Evolutionary conservation across 64 coral and sea anemone species (phyloP).

Genomic region (Pachyseris speciosa): DNA sequence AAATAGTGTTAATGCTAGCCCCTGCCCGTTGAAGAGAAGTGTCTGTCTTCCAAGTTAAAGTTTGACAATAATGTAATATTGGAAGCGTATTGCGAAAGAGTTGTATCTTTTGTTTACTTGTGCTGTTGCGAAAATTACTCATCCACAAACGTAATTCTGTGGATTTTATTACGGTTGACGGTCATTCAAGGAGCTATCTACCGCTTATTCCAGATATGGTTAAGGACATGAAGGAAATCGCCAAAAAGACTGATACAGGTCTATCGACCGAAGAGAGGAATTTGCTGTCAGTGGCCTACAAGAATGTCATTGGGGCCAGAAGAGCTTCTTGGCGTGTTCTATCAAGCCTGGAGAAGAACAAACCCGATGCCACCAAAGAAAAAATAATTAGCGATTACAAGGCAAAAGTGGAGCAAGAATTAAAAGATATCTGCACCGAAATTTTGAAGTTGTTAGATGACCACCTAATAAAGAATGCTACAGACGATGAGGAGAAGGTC

Average conservation of each 20-base stretch:
- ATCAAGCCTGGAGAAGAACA: conserved; percentile 78
- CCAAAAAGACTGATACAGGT: conserved; percentile 39
- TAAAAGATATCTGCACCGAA: conserved; percentile 75
- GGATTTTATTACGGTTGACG: neutral
- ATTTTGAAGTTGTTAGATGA: conserved; percentile 67
- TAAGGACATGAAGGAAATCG: conserved; percentile 85
- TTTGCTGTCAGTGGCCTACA: conserved; percentile 96
- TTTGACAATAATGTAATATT: neutral
- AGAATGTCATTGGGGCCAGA: conserved; percentile 95
- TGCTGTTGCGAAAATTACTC: too few species aligned
- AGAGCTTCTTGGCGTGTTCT: conserved; percentile 95
- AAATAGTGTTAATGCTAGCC: neutral
- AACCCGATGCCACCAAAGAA: conserved; percentile 42
- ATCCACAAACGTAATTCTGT: neutral
- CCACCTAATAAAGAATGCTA: conserved; percentile 23
- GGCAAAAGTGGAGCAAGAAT: conserved; percentile 66
- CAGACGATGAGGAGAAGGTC: conserved; percentile 52
- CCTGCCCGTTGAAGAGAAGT: neutral
- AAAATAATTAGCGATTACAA: conserved; percentile 43
- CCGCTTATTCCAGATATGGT: conserved; percentile 82
- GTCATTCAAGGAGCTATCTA: neutral
- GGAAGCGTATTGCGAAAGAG: neutral
- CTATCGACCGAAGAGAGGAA: conserved; percentile 94
- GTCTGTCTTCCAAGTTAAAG: neutral
- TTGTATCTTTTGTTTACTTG: conserved; percentile 6